A percentile compares a stretch with the other conserved stretches of the same genome.
Conservation (phyloP, 1,140 invertebrate genomes). For the Leucophenga varia region DNA sequence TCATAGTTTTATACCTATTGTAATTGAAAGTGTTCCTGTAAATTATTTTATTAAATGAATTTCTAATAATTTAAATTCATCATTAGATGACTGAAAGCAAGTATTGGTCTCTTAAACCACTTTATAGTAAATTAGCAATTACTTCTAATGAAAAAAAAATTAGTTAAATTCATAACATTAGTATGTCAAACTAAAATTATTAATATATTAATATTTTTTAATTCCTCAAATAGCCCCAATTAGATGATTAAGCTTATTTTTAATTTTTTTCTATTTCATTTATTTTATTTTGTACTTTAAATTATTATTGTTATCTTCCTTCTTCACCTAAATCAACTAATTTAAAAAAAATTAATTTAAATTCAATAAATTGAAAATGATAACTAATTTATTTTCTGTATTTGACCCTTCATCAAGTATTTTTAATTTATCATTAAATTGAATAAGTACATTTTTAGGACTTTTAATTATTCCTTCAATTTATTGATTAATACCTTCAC, state of each 20-base stretch:
- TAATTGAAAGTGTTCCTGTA: slow-evolving; percentile 61
- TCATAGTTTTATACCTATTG: slow-evolving; percentile 77
- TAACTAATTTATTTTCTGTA: slow-evolving; percentile 62
- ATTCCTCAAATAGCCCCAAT: slow-evolving; percentile 61
- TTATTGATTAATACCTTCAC: slow-evolving; percentile 59
- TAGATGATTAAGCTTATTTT: slow-evolving; percentile 59
- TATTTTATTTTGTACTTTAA: slow-evolving; percentile 58
- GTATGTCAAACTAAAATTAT: slow-evolving; percentile 63
- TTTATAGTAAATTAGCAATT: slow-evolving; percentile 58
- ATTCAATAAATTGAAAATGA: slow-evolving; percentile 59
- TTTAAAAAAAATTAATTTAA: slow-evolving; percentile 50
- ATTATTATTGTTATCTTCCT: slow-evolving; percentile 55
- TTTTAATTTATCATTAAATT: slow-evolving; percentile 60
- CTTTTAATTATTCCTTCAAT: slow-evolving; percentile 57
- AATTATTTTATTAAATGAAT: slow-evolving; percentile 63
- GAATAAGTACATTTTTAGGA: slow-evolving; percentile 58
- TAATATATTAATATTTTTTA: slow-evolving; percentile 60
- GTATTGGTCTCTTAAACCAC: slow-evolving; percentile 62
- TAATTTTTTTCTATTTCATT: slow-evolving; percentile 58
- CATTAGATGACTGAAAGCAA: slow-evolving; percentile 67
- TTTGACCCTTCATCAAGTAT: slow-evolving; percentile 60
- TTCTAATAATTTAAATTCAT: slow-evolving; percentile 56
- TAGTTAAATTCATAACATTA: slow-evolving; percentile 60
- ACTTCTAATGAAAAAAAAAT: slow-evolving; percentile 62
- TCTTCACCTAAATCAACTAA: slow-evolving; percentile 28